Conservation (phyloP, 1,140 invertebrate genomes). For the Tetraneura akinire region DNA sequence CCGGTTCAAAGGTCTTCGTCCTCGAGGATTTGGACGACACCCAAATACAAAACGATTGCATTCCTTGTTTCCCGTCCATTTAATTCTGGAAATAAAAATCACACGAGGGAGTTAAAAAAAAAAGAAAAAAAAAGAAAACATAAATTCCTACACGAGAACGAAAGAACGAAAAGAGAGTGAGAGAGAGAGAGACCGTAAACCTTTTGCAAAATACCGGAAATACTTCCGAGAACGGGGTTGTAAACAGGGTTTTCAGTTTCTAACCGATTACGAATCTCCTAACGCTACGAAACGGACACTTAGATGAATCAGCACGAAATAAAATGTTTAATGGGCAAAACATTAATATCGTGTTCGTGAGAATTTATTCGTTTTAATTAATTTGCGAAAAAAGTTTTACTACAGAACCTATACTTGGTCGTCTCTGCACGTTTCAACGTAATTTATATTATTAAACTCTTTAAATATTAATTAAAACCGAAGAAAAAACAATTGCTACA, state of each 20-base stretch:
- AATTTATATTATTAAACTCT: no score
- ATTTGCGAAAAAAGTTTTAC: no score
- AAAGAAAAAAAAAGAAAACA: background rate
- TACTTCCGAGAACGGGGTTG: conserved; percentile 35
- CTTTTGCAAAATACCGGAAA: conserved; percentile 40
- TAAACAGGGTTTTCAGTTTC: conserved; percentile 44
- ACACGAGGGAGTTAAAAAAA: conserved; percentile 20
- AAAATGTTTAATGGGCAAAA: background rate
- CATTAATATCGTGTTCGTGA: background rate
- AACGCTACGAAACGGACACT: background rate
- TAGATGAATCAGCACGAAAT: conserved; percentile 19
- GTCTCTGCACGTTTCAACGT: no score
- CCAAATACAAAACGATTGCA: conserved; percentile 16
- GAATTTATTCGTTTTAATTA: no score
- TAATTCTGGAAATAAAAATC: conserved; percentile 32
- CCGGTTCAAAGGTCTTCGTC: conserved; percentile 41
- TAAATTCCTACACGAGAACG: no score
- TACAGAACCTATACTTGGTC: no score
- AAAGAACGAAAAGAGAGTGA: background rate
- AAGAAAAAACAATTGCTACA: no score
- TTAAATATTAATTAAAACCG: no score
- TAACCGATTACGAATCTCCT: conserved; percentile 26
- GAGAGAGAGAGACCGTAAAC: background rate
- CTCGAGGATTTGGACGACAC: background rate
- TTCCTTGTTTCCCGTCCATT: conserved; percentile 21